These are phyloP conservation scores for Drosophila yakuba DNA, from an alignment of 1,140 invertebrate species.

Conservation along the genomic window DNA sequence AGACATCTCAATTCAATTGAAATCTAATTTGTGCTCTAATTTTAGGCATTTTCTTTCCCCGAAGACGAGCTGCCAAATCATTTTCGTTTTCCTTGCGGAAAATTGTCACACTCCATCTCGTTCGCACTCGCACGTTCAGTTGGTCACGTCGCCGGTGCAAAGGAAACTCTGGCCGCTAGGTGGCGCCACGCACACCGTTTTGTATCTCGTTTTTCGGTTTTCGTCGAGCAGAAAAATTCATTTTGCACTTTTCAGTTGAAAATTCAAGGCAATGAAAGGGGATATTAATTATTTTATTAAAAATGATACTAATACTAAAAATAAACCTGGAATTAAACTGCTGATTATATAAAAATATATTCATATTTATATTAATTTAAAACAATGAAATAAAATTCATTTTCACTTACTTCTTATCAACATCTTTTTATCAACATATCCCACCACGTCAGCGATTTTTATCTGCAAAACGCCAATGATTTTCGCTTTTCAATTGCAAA, in stretches of 20 bases:
- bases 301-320: neutral
- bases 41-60: conserved; percentile 35
- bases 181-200: conserved; percentile 49
- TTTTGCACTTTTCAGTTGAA: neutral
- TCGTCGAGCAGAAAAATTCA: neutral
- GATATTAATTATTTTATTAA: neutral
- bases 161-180: conserved; percentile 50
- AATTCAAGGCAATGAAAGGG: neutral
- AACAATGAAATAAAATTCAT: too few species aligned
- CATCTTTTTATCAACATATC: neutral
- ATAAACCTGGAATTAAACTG: too few species aligned
- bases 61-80: conserved; percentile 26
- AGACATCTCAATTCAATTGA: conserved; percentile 60
- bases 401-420: neutral
- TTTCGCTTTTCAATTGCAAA: conserved; percentile 40
- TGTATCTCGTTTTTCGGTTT: neutral
- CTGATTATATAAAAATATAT: too few species aligned
- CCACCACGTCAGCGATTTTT: conserved; percentile 14
- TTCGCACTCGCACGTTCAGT: conserved; percentile 4
- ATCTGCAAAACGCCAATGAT: conserved; percentile 8
- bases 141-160: conserved; percentile 23
- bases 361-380: too few species aligned
- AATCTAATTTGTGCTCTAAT: conserved; percentile 59
- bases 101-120: conserved; percentile 2
- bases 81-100: conserved; percentile 4